A percentile compares a stretch with the other conserved stretches of the same genome.
These are phyloP conservation scores for Pygmarrhopalites habei DNA, from an alignment of 1,140 invertebrate species.

Conservation along the genomic window DNA sequence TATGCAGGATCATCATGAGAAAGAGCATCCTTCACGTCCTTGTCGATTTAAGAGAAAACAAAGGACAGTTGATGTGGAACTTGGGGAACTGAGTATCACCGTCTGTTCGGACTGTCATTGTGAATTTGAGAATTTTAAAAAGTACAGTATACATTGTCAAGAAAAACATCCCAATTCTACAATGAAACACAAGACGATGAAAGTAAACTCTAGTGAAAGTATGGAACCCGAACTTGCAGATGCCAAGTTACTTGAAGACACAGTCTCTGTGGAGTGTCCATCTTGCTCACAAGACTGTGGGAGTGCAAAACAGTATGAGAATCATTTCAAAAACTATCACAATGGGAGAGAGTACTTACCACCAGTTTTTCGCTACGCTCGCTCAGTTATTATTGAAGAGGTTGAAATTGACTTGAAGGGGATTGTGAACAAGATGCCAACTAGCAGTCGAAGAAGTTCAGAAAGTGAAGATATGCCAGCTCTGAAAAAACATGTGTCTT, in stretches of 20 bases:
- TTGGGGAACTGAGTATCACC: neutral
- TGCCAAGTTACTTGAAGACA: slow-evolving; percentile 18
- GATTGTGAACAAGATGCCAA: neutral
- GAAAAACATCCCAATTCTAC: slow-evolving; percentile 6
- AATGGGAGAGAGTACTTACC: neutral
- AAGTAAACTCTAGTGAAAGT: neutral
- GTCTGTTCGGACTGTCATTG: slow-evolving; percentile 21
- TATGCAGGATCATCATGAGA: slow-evolving; percentile 21
- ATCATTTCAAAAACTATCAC: neutral
- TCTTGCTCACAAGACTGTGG: neutral
- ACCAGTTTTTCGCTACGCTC: neutral
- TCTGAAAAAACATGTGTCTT: no score
- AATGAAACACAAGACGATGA: slow-evolving; percentile 1
- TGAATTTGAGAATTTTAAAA: slow-evolving; percentile 3
- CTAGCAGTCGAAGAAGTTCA: neutral
- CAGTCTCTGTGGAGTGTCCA: slow-evolving; percentile 1
- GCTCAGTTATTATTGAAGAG: neutral
- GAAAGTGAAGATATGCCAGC: no score
- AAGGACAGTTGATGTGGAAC: neutral
- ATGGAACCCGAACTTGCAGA: neutral
- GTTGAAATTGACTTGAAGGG: neutral
- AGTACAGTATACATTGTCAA: slow-evolving; percentile 15
- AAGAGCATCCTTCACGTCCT: slow-evolving; percentile 19
- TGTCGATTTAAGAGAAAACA: slow-evolving; percentile 13
- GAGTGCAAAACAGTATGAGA: neutral